phyloP scores from a whole-genome alignment of 2,888 invertebrate species.

The Hypercompe scribonia region DNA sequence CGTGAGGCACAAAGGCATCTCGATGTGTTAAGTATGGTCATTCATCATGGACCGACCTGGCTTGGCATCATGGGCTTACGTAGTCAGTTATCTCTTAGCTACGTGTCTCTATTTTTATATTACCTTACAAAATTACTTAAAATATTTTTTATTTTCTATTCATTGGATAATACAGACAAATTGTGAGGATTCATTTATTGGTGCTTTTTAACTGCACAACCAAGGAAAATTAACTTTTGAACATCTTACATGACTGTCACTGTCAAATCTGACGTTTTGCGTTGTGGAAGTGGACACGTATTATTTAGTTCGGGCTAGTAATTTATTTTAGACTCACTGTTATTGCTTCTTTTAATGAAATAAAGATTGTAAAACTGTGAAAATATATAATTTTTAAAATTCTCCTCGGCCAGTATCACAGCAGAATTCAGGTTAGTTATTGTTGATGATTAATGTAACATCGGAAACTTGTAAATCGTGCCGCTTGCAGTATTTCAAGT shows the following conservation, averaged over 20 bases:
- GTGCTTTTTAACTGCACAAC: not conserved
- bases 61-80: too few relatives aligned
- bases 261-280: slow-evolving; percentile 52
- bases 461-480: slow-evolving; percentile 3
- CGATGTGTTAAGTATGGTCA: too few relatives aligned
- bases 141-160: too few relatives aligned
- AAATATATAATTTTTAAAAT: slow-evolving; percentile 14
- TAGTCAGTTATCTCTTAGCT: too few relatives aligned
- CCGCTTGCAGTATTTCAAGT: not conserved
- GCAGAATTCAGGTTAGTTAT: slow-evolving; percentile 35
- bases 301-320: slow-evolving; percentile 44
- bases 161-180: too few relatives aligned
- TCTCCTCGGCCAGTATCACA: not conserved
- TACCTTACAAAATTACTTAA: too few relatives aligned
- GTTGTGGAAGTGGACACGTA: slow-evolving; percentile 72
- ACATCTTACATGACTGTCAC: not conserved
- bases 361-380: slow-evolving; percentile 7
- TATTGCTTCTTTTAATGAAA: slow-evolving; percentile 14
- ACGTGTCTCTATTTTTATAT: too few relatives aligned
- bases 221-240: not conserved
- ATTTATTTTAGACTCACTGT: slow-evolving; percentile 22
- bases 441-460: not conserved
- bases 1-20: too few relatives aligned
- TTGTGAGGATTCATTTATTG: too few relatives aligned
- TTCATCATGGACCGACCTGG: too few relatives aligned